phyloP scores from a whole-genome alignment of 1,140 invertebrate genomes.

The Bombus soroeensis region DNA sequence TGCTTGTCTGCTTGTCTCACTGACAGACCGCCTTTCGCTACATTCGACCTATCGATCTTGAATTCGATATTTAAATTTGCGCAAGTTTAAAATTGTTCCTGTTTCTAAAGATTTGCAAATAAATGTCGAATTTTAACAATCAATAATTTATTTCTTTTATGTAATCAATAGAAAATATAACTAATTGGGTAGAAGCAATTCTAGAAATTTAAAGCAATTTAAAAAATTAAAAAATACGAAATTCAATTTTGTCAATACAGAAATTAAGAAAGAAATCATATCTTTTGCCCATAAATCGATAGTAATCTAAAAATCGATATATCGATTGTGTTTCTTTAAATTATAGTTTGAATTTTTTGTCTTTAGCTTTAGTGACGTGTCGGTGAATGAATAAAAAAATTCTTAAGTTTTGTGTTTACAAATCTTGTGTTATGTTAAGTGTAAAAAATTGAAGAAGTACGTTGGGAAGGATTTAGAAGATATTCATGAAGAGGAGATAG shows the following conservation, averaged over 20 bases:
- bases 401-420: not conserved
- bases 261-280: not conserved
- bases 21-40: conserved; percentile 9
- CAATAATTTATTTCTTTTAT: not conserved
- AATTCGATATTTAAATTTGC: not conserved
- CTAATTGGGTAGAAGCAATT: not conserved
- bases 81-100: not conserved
- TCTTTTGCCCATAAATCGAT: not conserved
- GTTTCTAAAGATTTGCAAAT: not conserved
- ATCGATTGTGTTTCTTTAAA: not conserved
- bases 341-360: not conserved
- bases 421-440: not conserved
- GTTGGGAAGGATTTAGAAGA: too few relatives aligned
- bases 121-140: not conserved
- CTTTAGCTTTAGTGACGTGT: not conserved
- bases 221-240: not conserved
- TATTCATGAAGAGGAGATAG: too few relatives aligned
- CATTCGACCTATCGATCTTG: conserved; percentile 30
- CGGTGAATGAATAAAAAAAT: not conserved
- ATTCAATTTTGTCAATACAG: too few relatives aligned
- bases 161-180: not conserved
- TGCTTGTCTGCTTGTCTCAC: conserved; percentile 28
- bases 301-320: not conserved
- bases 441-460: not conserved
- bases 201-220: not conserved